Conservation (phyloP, 2,888 invertebrate species). For the Oscheius sp. region DNA sequence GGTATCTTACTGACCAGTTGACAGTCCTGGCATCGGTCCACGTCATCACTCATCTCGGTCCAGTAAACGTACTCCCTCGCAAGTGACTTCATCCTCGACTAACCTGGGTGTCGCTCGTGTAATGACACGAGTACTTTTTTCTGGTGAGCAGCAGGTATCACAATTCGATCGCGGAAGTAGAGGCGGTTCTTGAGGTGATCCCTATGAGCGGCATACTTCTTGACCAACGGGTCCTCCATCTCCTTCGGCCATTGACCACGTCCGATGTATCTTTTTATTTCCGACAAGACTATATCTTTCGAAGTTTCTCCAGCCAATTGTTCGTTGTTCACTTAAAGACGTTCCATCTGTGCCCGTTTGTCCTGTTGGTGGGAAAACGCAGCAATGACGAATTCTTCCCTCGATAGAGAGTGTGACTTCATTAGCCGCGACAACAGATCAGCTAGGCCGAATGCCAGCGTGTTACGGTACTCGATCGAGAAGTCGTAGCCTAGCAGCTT, state of each 20-base stretch:
- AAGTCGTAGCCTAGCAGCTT: conserved; percentile 72
- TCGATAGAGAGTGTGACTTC: not conserved
- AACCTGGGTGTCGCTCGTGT: conserved; percentile 67
- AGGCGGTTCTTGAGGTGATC: not conserved
- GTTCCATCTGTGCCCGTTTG: not conserved
- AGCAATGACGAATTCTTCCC: conserved; percentile 37
- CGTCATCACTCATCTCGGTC: conserved; percentile 58
- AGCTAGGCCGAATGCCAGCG: conserved; percentile 68
- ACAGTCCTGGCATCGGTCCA: conserved; percentile 55
- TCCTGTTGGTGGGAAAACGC: not conserved
- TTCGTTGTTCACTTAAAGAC: not conserved
- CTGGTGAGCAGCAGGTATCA: conserved; percentile 58
- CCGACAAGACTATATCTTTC: not conserved
- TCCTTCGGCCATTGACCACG: not conserved
- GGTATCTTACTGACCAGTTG: conserved; percentile 41
- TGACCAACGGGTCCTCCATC: not conserved
- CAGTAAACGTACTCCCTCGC: conserved; percentile 69
- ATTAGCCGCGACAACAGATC: conserved; percentile 71
- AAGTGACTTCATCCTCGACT: conserved; percentile 63
- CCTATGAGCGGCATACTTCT: not conserved
- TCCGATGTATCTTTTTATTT: not conserved
- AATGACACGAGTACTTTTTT: conserved; percentile 53
- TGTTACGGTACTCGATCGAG: conserved; percentile 66
- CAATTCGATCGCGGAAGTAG: conserved; percentile 45
- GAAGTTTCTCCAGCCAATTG: not conserved